These are phyloP conservation scores for Coreius guichenoti DNA, from an alignment of 2,797 vertebrate species.

Conservation along the genomic window DNA sequence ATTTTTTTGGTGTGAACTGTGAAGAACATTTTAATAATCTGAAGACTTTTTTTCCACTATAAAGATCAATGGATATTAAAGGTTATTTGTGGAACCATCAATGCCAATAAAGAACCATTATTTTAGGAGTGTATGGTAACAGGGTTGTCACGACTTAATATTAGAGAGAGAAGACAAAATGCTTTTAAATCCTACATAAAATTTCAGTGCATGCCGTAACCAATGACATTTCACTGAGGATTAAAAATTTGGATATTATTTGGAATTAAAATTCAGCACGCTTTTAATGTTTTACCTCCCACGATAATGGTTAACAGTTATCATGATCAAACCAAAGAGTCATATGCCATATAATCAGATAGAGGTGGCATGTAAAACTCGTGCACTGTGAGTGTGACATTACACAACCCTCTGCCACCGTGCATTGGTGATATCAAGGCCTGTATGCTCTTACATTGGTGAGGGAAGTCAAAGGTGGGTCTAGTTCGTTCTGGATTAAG, in stretches of 20 bases:
- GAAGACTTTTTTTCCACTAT: too few species aligned
- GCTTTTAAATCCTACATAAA: not conserved
- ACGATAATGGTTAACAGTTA: not conserved
- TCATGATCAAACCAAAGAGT: not conserved
- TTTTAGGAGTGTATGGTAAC: not conserved
- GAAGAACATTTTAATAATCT: too few species aligned
- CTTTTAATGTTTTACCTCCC: not conserved
- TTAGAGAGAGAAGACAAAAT: not conserved
- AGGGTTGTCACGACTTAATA: not conserved
- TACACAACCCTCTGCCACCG: conserved; percentile 11
- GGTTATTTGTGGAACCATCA: not conserved
- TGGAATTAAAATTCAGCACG: not conserved
- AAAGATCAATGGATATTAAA: not conserved
- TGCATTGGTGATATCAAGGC: not conserved
- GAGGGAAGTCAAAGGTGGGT: conserved; percentile 23
- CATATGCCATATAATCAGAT: not conserved
- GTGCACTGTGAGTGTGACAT: conserved; percentile 33
- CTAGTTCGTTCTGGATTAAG: conserved; percentile 9
- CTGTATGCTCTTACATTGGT: not conserved
- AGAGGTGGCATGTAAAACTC: conserved; percentile 18
- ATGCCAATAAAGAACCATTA: not conserved
- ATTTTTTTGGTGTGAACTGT: too few species aligned
- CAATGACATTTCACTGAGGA: not conserved
- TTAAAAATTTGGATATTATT: not conserved
- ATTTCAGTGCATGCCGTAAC: not conserved